Evolutionary conservation across 2,797 vertebrate genomes (phyloP), one percentile per base, ranked within the genome.

Genomic region (Fistularia commersonii): DNA sequence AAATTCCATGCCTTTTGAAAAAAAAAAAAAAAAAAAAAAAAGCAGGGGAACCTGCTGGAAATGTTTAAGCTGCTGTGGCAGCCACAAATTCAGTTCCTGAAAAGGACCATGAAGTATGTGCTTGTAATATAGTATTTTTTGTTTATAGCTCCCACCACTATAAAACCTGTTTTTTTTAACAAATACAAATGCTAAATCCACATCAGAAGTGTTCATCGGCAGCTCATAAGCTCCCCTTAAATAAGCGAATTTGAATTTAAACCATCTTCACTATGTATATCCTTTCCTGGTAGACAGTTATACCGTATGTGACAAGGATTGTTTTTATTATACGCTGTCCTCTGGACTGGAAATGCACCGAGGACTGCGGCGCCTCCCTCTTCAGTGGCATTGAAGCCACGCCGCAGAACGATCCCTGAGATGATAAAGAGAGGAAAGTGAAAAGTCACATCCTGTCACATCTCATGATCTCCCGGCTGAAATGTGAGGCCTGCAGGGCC

Each of bases 391-490:
- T 56, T 72, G 75, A 81, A 70, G 72, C 66, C 63, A 43, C 15
- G 77, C 64, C 76, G 72, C 76, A 72, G 71, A 80, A 74, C 66
- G 70, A 84, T 80, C 77, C 69, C 82, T 66, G 81, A 82, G 80
- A 86, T 77, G 84, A 85, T 88, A 84, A 87, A 84, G 86, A 87
- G 84, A 80, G 81, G 81, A 85, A 83, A 88, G 80, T 83, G 80
- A 85, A 85, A 87, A 87, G 84, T 84, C 86, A 80, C 83, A 74
- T 87, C 70, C 79, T 85, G 84, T 87, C 84, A 87, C 72, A 67
- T 84, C 81, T 81, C 77, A 81, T 88, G 82, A 88, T 83, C 82
- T 82, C 72, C 41, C 54, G 61, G 77, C 76, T 86, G 80, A 82
- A 86, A 84, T 81, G 84, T 77, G 81, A 83, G 80, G 76, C 79